Conservation (phyloP, 2,888 invertebrate genomes). For the Imbricaverruca yamaguchii region DNA sequence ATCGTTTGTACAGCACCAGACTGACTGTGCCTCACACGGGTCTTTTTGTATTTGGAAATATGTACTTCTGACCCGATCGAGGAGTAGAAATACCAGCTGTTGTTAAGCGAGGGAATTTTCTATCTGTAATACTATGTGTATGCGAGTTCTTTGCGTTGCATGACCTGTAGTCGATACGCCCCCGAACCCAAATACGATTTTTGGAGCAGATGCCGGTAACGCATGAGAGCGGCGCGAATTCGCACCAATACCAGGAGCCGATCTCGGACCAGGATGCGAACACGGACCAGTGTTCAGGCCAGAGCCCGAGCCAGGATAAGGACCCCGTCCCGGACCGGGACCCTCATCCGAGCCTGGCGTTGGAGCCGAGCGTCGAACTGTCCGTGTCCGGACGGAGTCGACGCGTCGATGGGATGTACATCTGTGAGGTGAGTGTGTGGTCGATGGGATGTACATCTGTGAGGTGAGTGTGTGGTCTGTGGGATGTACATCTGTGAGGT, state of each 20-base stretch:
- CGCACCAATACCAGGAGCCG: not conserved
- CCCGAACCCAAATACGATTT: too few relatives aligned
- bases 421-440: slow-evolving; percentile 67
- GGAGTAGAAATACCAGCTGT: too few relatives aligned
- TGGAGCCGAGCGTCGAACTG: not conserved
- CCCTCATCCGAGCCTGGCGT: not conserved
- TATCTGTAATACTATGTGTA: too few relatives aligned
- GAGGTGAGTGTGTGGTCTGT: slow-evolving; percentile 97
- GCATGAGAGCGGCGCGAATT: not conserved
- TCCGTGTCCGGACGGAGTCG: not conserved
- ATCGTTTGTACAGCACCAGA: too few relatives aligned
- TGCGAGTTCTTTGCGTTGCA: too few relatives aligned
- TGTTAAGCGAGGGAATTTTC: too few relatives aligned
- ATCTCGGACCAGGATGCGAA: not conserved
- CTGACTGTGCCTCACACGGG: too few relatives aligned
- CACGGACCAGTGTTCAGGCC: not conserved
- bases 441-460: slow-evolving; percentile 86
- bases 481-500: slow-evolving; percentile 55
- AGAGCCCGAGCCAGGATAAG: not conserved
- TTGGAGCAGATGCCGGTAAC: not conserved
- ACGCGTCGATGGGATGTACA: slow-evolving; percentile 41
- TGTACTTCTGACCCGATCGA: too few relatives aligned
- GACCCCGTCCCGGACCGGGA: not conserved
- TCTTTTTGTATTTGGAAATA: too few relatives aligned
- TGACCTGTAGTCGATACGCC: too few relatives aligned